Conservation (phyloP, 2,113 vertebrate species). For the Ctenomys sociabilis region DNA sequence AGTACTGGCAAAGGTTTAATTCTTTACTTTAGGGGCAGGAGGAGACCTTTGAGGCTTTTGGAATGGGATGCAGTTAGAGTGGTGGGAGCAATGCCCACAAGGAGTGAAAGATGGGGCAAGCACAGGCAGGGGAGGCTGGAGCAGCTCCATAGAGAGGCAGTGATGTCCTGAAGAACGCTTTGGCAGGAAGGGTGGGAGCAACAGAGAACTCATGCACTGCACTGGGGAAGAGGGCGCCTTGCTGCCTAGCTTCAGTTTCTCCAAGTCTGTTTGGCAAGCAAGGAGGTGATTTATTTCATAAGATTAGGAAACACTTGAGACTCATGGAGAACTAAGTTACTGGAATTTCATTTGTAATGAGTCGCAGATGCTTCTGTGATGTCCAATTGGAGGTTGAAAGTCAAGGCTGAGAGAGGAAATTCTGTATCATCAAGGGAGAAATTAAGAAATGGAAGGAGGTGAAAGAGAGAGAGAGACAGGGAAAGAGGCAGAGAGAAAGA, state of each 20-base stretch:
- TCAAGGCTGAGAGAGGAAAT: neutral
- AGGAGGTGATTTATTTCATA: neutral
- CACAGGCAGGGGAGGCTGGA: neutral
- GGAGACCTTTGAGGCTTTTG: neutral
- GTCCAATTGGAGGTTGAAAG: neutral
- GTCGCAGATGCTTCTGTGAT: neutral
- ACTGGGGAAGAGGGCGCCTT: neutral
- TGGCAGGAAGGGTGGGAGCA: neutral
- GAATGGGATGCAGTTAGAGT: neutral
- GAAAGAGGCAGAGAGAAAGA: too few species aligned
- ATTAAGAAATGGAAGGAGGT: too few species aligned
- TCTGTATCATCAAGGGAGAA: neutral
- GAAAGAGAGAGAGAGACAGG: neutral
- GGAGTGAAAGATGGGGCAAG: neutral
- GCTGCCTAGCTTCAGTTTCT: neutral
- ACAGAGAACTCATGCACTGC: neutral
- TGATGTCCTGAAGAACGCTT: neutral
- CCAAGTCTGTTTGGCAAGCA: neutral
- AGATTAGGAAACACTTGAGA: neutral
- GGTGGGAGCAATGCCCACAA: neutral
- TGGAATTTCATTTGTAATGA: neutral
- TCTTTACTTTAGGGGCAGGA: neutral
- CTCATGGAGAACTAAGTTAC: neutral
- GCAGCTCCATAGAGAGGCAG: neutral
- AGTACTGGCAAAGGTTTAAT: neutral